These are phyloP conservation scores for Sylvilagus floridanus DNA, from an alignment of 2,797 vertebrate species.

Conservation along the genomic window DNA sequence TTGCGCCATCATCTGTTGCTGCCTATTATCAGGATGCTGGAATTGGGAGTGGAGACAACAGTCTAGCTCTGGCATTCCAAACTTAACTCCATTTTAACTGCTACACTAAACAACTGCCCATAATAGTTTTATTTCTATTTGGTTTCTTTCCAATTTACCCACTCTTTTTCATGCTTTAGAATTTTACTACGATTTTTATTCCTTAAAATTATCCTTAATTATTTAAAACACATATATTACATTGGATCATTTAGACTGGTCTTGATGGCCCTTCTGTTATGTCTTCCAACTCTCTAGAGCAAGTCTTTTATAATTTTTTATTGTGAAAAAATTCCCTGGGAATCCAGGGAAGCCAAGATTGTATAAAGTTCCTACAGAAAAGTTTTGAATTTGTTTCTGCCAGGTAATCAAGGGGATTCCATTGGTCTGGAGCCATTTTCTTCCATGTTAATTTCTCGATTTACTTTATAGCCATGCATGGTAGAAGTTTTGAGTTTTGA, in stretches of 20 bases:
- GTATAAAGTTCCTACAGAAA: neutral
- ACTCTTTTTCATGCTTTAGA: conserved; percentile 17
- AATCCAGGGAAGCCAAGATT: neutral
- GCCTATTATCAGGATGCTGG: too few relatives aligned
- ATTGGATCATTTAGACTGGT: neutral
- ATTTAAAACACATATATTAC: conserved; percentile 13
- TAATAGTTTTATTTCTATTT: neutral
- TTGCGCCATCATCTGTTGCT: too few relatives aligned
- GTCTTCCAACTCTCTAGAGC: neutral
- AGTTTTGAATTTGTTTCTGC: conserved; percentile 26
- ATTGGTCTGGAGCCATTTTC: neutral
- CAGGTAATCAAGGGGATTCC: conserved; percentile 3
- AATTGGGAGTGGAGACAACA: too few relatives aligned
- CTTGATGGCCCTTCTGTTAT: neutral
- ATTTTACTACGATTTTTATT: conserved; percentile 35
- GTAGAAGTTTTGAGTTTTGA: conserved; percentile 46
- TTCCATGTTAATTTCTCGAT: neutral
- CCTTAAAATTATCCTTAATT: neutral
- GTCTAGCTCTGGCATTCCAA: too few relatives aligned
- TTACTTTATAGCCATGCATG: conserved; percentile 27
- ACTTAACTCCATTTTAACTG: too few relatives aligned
- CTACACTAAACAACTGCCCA: too few relatives aligned
- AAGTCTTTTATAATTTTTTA: conserved; percentile 1
- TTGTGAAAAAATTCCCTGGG: neutral
- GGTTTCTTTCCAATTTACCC: neutral